Base-by-base conservation (phyloP, 2,888 invertebrate genomes). In the Oscheius sp. region DNA sequence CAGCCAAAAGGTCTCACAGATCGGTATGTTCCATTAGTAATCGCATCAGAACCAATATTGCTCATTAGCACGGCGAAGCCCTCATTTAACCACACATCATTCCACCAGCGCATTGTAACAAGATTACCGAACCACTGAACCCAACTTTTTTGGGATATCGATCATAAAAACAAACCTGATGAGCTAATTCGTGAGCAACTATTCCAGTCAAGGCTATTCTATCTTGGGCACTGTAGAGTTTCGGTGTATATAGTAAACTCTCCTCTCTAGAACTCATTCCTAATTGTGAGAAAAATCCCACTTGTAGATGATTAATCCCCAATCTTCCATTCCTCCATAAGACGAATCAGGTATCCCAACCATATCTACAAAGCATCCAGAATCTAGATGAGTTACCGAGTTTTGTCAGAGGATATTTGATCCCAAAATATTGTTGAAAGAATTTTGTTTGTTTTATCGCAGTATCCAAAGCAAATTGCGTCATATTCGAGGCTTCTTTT, bases 161-260 rank as follows among this genome's bases (percentile, higher is more conserved):
- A 6, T 48, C 20, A 8, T n/a, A 6, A 6, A 15, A 23, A n/a
- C 15, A 4, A 23, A 74, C 74, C 92, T 94, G 94, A 86, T 96
- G 96, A 0, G 96, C 94, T 75, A 96, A 89, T 87, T 96, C 96
- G 87, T 97, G 96, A 1, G 93, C 92, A 23, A 96, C 91, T 0
- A 94, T 93, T 23, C 90, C 89, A 1, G 93, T 92, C 0, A 94
- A 92, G 74, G 90, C 89, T 81, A 93, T 91, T 86, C 92, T 92
- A 84, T 93, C 93, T 1, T 88, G 87, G 0, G 92, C 90, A 0
- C 94, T 93, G 52, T 93, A 93, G 3, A 91, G 91, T 0, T 88
- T 87, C n/a, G 90, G 88, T 80, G 94, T 92, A 79, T 92, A 93
- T 0, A 97, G 90, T 70, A 97, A 90, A 23, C 53, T 20, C 17